These are phyloP conservation scores for Synanthedon vespiformis DNA, from an alignment of 2,888 invertebrate genomes.

Conservation along the genomic window DNA sequence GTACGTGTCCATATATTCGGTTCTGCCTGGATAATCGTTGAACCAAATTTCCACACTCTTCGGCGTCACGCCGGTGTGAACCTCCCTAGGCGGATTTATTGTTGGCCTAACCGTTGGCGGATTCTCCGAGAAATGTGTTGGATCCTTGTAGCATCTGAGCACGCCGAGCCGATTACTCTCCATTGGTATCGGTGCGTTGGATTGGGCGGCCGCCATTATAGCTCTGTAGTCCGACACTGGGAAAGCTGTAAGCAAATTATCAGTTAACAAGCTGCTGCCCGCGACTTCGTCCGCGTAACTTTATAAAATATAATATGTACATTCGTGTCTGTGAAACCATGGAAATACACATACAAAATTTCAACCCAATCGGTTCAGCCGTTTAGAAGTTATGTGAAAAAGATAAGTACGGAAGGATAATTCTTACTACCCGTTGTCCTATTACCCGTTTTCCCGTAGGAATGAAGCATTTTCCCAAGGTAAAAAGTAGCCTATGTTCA, in stretches of 20 bases:
- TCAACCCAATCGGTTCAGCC: no score
- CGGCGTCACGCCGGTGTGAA: conserved; percentile 56
- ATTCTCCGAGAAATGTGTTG: conserved; percentile 65
- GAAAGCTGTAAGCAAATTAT: conserved; percentile 34
- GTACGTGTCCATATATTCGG: conserved; percentile 74
- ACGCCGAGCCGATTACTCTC: conserved; percentile 68
- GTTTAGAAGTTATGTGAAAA: no score
- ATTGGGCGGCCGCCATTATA: conserved; percentile 72
- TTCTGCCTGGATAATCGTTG: conserved; percentile 66
- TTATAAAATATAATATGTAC: no score
- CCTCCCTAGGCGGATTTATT: conserved; percentile 58
- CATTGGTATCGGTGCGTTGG: conserved; percentile 70
- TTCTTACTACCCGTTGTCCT: no score
- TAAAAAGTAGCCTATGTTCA: no score
- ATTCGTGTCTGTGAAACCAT: no score
- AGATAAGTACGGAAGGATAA: no score
- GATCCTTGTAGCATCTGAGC: conserved; percentile 72
- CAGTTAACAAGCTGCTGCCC: no score
- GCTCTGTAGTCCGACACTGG: conserved; percentile 66
- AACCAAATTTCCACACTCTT: conserved; percentile 64
- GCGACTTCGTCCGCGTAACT: no score
- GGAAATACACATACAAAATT: no score
- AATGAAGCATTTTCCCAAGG: no score
- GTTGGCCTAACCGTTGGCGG: conserved; percentile 67
- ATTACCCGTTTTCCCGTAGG: no score